These are phyloP conservation scores for Leptodactylus fallax DNA, from an alignment of 2,797 vertebrate genomes.

Conservation along the genomic window DNA sequence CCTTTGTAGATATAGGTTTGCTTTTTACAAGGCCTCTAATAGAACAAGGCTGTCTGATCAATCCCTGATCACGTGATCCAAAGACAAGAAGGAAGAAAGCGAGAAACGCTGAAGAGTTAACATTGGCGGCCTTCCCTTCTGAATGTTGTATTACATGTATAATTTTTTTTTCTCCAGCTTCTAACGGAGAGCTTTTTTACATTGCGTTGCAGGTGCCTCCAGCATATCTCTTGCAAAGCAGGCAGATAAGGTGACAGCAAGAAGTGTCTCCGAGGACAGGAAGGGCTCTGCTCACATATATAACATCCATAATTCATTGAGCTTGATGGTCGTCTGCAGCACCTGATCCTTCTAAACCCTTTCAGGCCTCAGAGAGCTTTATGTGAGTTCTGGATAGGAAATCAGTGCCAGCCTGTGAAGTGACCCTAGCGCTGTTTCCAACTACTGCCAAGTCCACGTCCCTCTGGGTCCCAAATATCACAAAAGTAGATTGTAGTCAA, in stretches of 20 bases:
- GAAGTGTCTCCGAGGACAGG: slow-evolving; percentile 63
- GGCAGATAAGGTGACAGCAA: slow-evolving; percentile 64
- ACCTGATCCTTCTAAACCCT: slow-evolving; percentile 57
- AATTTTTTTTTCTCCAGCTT: slow-evolving; percentile 47
- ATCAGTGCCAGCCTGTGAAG: slow-evolving; percentile 33
- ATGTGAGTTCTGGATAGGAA: slow-evolving; percentile 25
- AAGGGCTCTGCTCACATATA: slow-evolving; percentile 59
- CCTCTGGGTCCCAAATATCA: slow-evolving; percentile 34
- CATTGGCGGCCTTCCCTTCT: not conserved
- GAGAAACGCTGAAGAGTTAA: slow-evolving; percentile 26
- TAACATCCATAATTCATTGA: slow-evolving; percentile 62
- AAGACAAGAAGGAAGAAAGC: not conserved
- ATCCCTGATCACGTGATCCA: not conserved
- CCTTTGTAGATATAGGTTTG: not conserved
- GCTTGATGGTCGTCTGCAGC: slow-evolving; percentile 60
- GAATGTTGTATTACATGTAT: slow-evolving; percentile 55
- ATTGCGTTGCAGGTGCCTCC: slow-evolving; percentile 57
- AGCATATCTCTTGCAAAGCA: slow-evolving; percentile 64
- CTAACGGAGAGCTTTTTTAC: slow-evolving; percentile 51
- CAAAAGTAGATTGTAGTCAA: slow-evolving; percentile 32
- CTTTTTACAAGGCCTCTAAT: no score
- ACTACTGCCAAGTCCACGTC: slow-evolving; percentile 24
- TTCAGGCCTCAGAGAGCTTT: slow-evolving; percentile 56
- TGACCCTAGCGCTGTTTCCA: slow-evolving; percentile 37
- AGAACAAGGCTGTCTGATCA: not conserved